Conservation (phyloP, 2,797 vertebrate species). For the Sebastes nivosus region DNA sequence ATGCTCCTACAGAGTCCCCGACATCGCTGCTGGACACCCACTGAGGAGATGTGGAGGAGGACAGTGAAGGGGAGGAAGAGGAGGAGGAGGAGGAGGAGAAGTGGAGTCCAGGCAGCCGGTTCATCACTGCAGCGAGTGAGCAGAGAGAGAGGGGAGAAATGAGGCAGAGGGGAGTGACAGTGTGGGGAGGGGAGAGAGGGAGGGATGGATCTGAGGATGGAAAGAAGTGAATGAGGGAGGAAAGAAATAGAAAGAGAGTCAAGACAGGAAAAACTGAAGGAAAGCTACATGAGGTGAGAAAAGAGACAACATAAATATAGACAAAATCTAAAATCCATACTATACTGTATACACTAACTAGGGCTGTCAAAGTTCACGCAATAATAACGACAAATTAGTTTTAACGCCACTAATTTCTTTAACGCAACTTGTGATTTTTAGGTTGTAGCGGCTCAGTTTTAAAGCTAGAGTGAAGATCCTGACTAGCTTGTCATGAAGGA, state of each 20-base stretch:
- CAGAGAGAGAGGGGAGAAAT: constrained; percentile 28
- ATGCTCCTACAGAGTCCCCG: constrained; percentile 30
- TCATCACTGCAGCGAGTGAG: constrained; percentile 70
- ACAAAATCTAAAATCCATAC: no score
- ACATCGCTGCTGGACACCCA: constrained; percentile 33
- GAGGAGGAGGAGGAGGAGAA: constrained; percentile 45
- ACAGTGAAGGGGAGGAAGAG: constrained; percentile 2
- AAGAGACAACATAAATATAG: no score
- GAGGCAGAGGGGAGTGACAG: constrained; percentile 21
- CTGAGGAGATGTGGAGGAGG: constrained; percentile 11
- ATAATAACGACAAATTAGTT: no score
- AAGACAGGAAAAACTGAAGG: background rate
- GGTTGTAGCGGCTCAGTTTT: no score
- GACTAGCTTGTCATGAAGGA: no score
- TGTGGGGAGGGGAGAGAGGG: constrained; percentile 12
- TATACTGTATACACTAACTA: no score
- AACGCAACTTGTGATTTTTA: no score
- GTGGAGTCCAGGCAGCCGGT: constrained; percentile 52
- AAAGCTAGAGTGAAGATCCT: no score
- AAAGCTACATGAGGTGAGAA: no score
- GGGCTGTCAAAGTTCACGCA: no score
- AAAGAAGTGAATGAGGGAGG: constrained; percentile 32
- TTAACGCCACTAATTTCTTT: rapidly evolving
- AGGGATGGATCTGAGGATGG: constrained; percentile 28
- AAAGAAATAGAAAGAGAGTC: background rate